phyloP scores from a whole-genome alignment of 2,797 vertebrate genomes.

The Tragelaphus eurycerus region DNA sequence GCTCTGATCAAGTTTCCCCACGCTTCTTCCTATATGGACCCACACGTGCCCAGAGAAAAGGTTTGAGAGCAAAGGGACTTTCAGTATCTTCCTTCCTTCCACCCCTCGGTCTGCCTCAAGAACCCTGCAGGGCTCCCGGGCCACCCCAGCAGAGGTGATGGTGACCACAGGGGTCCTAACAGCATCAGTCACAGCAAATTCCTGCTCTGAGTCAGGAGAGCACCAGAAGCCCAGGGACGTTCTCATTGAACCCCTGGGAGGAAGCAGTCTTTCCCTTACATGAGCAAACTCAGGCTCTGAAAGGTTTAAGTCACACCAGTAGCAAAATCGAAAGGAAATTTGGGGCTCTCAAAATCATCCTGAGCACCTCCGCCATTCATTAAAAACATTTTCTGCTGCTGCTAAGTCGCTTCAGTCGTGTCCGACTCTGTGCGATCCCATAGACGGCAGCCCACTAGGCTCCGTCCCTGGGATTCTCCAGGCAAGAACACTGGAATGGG shows the following conservation, averaged over 20 bases:
- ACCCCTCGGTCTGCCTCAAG: not conserved
- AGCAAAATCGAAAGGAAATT: not conserved
- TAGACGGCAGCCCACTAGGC: too few species aligned
- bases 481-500: too few species aligned
- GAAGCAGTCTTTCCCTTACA: not conserved
- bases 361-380: not conserved
- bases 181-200: not conserved
- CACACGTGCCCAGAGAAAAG: not conserved
- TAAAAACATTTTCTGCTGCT: not conserved
- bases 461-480: too few species aligned
- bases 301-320: not conserved
- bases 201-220: not conserved
- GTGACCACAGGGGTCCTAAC: rapidly evolving
- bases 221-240: not conserved
- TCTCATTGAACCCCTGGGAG: not conserved
- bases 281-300: not conserved
- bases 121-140: not conserved
- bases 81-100: not conserved
- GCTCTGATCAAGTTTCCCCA: not conserved
- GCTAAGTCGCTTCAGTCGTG: too few species aligned
- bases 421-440: too few species aligned
- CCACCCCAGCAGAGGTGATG: not conserved
- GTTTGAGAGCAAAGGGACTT: not conserved
- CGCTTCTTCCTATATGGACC: not conserved
- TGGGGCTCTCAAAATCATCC: not conserved